Evolutionary conservation across 1,140 invertebrate genomes (phyloP), one percentile per base, ranked within the genome.

Genomic region (Subanguina moxae): DNA sequence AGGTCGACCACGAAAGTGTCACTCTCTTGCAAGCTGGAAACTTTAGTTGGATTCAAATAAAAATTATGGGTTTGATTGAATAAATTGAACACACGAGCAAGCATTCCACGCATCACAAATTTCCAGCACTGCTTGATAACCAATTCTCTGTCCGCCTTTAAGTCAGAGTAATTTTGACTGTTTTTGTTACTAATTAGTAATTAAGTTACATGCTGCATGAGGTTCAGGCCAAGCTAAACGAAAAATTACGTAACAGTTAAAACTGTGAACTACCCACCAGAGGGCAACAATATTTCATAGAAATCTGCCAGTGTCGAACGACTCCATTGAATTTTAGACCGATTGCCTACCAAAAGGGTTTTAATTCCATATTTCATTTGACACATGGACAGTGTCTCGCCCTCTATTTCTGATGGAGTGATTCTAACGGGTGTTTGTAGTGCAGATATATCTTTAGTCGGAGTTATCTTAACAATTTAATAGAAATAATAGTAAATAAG

Each of bases 321-420:
- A 21, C 58, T 45, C 58, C 58, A 61, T 45, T 19, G 3, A 19
- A 32, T 27, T n/a, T 17, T 19, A 45, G 58, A 32, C 1, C n/a
- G 58, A 28, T 61, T 61, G n/a, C 58, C 58, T 61, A 45, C 42
- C 15, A 61, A 45, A 19, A 61, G 27, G 38, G 58, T 28, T 30
- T 45, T 30, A 8, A 30, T 61, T 3, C 58, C 58, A 45, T 21
- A 61, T 45, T 28, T 61, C 19, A 30, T 61, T 61, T 21, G 58
- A 23, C 21, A 30, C 28, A 45, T 61, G n/a, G 27, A 32, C 7
- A 21, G 28, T 23, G 1, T 17, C n/a, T 30, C 28, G 28, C 28
- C 42, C n/a, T 25, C 52, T 28, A 32, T 28, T 8, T n/a, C 42
- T 3, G n/a, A 1, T 19, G 27, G 19, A 15, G 3, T 19, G 3